Percentiles rank a stretch among this genome's conserved stretches.
Evolutionary conservation across 2,113 vertebrate species (phyloP).

Genomic region (Nymphicus hollandicus): DNA sequence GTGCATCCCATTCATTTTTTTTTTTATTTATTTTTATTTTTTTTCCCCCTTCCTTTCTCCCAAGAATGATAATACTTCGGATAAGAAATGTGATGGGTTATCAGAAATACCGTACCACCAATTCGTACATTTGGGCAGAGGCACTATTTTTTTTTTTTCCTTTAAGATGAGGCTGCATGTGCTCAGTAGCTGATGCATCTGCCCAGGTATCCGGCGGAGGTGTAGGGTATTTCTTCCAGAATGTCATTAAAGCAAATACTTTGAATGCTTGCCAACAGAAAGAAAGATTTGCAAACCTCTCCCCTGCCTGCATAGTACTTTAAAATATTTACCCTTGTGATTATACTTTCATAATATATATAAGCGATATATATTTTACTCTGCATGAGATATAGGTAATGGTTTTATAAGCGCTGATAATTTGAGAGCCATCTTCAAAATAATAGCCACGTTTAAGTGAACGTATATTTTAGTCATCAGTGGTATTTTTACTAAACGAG

Average conservation of each 20-base stretch:
- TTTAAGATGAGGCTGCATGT: not conserved
- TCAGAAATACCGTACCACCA: not conserved
- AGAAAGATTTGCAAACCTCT: constrained; percentile 6
- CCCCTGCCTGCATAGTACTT: not conserved
- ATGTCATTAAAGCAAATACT: not conserved
- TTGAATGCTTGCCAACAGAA: constrained; percentile 19
- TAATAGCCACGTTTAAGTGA: not conserved
- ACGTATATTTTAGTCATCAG: not conserved
- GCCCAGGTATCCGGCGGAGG: not conserved
- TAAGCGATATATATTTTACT: not conserved
- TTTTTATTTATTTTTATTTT: not conserved
- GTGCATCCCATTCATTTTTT: not conserved
- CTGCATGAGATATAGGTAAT: not conserved
- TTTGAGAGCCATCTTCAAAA: constrained; percentile 19
- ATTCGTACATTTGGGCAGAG: not conserved
- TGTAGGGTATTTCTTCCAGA: not conserved
- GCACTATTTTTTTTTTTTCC: not conserved
- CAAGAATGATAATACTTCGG: not conserved
- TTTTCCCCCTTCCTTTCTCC: not conserved
- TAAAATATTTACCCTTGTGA: constrained; percentile 45
- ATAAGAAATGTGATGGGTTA: not conserved
- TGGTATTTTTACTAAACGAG: not conserved
- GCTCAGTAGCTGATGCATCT: not conserved
- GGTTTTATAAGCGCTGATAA: constrained; percentile 4
- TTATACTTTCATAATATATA: not conserved